Evolutionary conservation across 2,888 invertebrate species (phyloP), one percentile per base, ranked within the genome.

Genomic region (Deilephila porcellus): DNA sequence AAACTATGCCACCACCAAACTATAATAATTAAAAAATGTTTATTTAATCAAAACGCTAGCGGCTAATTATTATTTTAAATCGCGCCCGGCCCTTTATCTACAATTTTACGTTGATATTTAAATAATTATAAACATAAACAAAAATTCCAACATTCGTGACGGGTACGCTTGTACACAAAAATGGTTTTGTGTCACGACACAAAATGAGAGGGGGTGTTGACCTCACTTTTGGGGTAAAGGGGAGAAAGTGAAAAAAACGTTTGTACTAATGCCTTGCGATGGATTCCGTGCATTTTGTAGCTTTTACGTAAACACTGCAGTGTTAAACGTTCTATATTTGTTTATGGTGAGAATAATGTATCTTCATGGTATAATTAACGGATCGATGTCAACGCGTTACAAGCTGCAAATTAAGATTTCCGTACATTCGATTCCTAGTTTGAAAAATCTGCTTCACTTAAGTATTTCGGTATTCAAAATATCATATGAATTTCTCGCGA

Each of bases 51-150:
- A 32, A 29, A 4, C 52, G 56, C 34, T 63, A 20, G 63, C 34
- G 25, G 62, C 59, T 45, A 60, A 53, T 70, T 73, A 70, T 73
- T 60, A 32, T 62, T 53, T 56, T 52, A 64, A 62, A 60, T 37
- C 32, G 29, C 60, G 45, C 60, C n/a, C 20, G 60, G 37, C 4
- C 6, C 60, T 25, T 71, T 67, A 67, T 67, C 56, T 34, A 71
- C 59, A 56, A 25, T 53, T 25, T 64, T 63, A 72, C 34, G 72
- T 72, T 63, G 63, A 72, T 63, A 64, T 64, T 72, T 72, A 72
- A 72, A 56, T 72, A 59, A 71, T 71, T 59, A 71, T 71, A 11
- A 56, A 72, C 62, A 72, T 64, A 56, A 64, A 63, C 63, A 72
- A 63, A 62, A 32, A 25, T 64, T 56, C 62, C 14, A 17, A 32